Conservation (phyloP, 1,140 invertebrate species). For the Drosophila nigromelanica region DNA sequence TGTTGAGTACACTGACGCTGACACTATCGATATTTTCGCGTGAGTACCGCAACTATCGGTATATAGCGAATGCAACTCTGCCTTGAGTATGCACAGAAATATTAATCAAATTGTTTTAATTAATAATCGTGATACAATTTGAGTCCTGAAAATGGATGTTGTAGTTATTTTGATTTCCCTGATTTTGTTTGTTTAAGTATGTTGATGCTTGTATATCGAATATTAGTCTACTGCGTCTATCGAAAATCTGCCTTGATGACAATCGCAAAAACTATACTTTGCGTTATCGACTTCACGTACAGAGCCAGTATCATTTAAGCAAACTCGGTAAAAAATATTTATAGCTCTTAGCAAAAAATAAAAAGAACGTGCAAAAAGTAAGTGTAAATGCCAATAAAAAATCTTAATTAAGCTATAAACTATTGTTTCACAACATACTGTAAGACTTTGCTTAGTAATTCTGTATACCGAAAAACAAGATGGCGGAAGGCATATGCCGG, state of each 20-base stretch:
- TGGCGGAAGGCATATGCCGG: conserved; percentile 67
- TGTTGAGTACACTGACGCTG: conserved; percentile 47
- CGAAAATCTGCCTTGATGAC: conserved; percentile 6
- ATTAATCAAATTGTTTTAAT: neutral
- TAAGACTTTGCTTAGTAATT: conserved; percentile 28
- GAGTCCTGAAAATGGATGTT: neutral
- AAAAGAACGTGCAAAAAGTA: conserved; percentile 39
- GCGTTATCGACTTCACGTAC: conserved; percentile 19
- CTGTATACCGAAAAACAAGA: conserved; percentile 62
- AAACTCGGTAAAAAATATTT: conserved; percentile 14
- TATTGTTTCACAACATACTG: conserved; percentile 31
- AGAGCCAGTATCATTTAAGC: conserved; percentile 2
- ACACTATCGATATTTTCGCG: conserved; percentile 25
- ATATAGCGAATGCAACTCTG: conserved; percentile 2
- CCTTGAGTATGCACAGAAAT: neutral
- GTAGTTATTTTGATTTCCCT: neutral
- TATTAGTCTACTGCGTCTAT: neutral
- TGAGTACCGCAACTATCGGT: conserved; percentile 8
- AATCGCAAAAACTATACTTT: neutral
- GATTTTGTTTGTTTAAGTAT: neutral
- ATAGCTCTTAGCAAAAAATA: conserved; percentile 16
- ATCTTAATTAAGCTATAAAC: neutral
- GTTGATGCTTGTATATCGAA: conserved; percentile 13
- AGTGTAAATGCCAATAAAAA: neutral
- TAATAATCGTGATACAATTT: neutral